Base-by-base conservation (phyloP, 2,888 invertebrate species). In the Rhimphoctona megacephalus region DNA sequence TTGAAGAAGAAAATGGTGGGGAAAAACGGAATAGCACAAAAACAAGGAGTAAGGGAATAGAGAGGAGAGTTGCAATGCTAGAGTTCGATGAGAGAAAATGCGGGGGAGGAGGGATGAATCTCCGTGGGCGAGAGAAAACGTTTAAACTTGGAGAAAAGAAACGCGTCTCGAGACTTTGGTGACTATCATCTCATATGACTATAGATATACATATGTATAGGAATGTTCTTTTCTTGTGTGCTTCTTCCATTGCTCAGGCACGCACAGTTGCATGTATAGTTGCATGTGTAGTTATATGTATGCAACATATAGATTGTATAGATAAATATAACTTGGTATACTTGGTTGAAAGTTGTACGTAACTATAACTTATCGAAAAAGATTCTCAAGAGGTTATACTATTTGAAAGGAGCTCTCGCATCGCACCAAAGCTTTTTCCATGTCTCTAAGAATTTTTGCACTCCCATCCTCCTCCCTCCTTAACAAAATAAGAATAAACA, bases 111-210 rank as follows among this genome's bases (percentile, higher is more conserved):
- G 74, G 81, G 67, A 64, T 11, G 52, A 67, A 70, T 77, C 57
- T 78, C 67, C 49, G 81, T 43, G 61, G 57, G 78, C 64, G 67
- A 57, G 77, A 78, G 83, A 88, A 61, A 88, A 77, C 87, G 83
- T 87, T 87, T 87, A 86, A 88, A 88, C 69, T 87, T 82, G 73
- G 54, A 73, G 73, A 72, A 85, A 77, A 70, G 67, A 66, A 84
- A 85, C 52, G 67, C 70, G 46, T 81, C 83, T 73, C 49, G 64
- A 85, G 87, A 86, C 85, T 88, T 83, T 81, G 81, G 73, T 69
- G 82, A 85, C 74, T 83, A 76, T 74, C 78, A 81, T 88, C 76
- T 81, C 82, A 39, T 80, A 77, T 82, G 76, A 70, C 76, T 72
- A 30, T 54, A 25, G 5, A 54, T 22, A 54, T 49, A 43, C n/a